Evolutionary conservation across 1,140 invertebrate species (phyloP), one percentile per base, ranked within the genome.

Genomic region (Anthonomus grandis): DNA sequence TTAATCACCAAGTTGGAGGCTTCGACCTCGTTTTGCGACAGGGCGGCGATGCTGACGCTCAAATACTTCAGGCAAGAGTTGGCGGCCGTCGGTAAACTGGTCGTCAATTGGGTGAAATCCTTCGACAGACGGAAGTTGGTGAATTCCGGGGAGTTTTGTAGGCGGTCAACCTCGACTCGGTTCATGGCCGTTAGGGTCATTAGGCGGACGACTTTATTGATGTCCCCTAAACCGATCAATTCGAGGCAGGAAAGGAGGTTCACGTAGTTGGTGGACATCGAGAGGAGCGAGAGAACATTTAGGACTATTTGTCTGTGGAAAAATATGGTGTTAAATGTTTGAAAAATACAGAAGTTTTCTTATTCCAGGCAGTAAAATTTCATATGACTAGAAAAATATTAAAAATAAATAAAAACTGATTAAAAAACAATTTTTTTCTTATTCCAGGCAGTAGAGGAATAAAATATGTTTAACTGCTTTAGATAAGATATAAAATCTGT

Each of bases 141-240:
- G 15, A 64, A 58, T 22, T 64, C 57, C 18, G 61, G 45, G 3
- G 44, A 51, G 27, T 53, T 63, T 13, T 65, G 42, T 25, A 66
- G 41, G 34, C 66, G 55, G 18, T 52, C 56, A 1, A 75, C 63
- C 59, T 75, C 75, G 15, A 82, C 74, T 38, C 79, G 73, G 38
- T 81, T 81, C 46, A 78, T 74, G 3, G 83, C 81, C 57, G 79
- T 79, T 22, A 85, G 64, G 34, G 79, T 80, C 84, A 86, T 86
- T 13, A 86, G 68, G n/a, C 76, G 73, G 0, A 86, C 80, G 2
- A 85, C 73, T 63, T 80, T 78, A 46, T 76, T 73, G 22, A 85
- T 79, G 70, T 85, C 82, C 22, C 76, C 76, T 42, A 86, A 67
- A 15, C 83, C 83, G 17, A 85, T 81, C 12, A 76, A 73, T 59